These are phyloP conservation scores for Cephus pygmeus DNA, from an alignment of 2,888 invertebrate species.

Conservation along the genomic window DNA sequence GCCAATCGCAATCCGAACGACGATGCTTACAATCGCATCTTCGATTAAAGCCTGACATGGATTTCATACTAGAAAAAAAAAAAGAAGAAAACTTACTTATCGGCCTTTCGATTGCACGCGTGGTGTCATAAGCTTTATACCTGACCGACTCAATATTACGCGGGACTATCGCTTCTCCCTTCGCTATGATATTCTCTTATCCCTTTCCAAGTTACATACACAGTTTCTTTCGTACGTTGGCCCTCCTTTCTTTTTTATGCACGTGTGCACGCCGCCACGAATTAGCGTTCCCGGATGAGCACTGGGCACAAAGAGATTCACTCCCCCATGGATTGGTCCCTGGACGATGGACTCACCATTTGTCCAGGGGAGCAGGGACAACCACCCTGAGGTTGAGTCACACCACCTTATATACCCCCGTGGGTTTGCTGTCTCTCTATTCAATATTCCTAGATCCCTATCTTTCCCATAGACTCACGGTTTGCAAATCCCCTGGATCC, in stretches of 20 bases:
- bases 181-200: background rate
- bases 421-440: conserved; percentile 25
- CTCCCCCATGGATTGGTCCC: background rate
- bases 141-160: background rate
- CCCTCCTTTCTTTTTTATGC: conserved; percentile 20
- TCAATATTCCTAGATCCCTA: conserved; percentile 33
- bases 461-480: conserved; percentile 1
- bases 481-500: conserved; percentile 3
- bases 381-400: conserved; percentile 20
- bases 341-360: conserved; percentile 15
- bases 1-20: no score
- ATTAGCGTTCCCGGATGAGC: conserved; percentile 33
- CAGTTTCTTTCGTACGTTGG: background rate
- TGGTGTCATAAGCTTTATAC: no score
- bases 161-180: background rate
- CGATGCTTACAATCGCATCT: no score
- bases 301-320: conserved; percentile 26
- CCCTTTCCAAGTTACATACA: background rate
- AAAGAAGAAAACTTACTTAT: background rate
- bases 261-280: conserved; percentile 43
- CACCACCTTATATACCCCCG: conserved; percentile 22
- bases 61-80: no score
- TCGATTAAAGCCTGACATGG: no score
- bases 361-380: conserved; percentile 26
- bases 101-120: background rate